These are phyloP conservation scores for Brachyalestes nurse DNA, from an alignment of 2,797 vertebrate species.

Conservation along the genomic window DNA sequence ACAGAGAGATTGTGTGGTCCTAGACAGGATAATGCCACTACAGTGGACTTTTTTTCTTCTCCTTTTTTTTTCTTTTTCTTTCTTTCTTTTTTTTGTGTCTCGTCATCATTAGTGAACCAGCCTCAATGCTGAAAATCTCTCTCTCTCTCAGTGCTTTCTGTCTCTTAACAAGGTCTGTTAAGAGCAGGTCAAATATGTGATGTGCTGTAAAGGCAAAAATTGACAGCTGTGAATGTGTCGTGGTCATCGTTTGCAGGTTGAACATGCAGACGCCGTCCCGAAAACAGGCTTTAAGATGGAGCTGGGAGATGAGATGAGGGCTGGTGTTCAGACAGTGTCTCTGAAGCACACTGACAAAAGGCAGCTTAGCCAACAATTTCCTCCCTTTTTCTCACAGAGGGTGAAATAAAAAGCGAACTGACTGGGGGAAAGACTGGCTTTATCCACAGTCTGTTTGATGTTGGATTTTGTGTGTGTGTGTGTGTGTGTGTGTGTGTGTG, in stretches of 20 bases:
- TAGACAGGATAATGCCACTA: conserved; percentile 23
- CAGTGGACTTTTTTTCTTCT: neutral
- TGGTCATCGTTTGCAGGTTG: conserved; percentile 23
- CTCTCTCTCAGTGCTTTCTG: neutral
- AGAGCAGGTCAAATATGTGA: conserved; percentile 1
- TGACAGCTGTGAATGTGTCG: neutral
- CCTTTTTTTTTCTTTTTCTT: neutral
- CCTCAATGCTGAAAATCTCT: neutral
- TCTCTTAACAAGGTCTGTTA: neutral
- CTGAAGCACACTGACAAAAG: conserved; percentile 66
- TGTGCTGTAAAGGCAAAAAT: neutral
- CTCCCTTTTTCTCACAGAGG: conserved; percentile 55
- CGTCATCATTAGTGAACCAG: neutral
- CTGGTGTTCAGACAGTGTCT: conserved; percentile 50
- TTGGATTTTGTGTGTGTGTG: conserved; percentile 62
- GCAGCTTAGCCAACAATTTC: conserved; percentile 61
- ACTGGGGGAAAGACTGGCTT: conserved; percentile 62
- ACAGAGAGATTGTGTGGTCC: conserved; percentile 50
- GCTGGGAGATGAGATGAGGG: conserved; percentile 43
- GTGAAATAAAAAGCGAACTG: conserved; percentile 59
- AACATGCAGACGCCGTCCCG: conserved; percentile 19
- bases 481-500: conserved; percentile 33
- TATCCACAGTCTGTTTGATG: conserved; percentile 68
- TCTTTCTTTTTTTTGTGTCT: neutral
- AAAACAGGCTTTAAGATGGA: conserved; percentile 48